A percentile compares a stretch with the other conserved stretches of the same genome.
Evolutionary conservation across 2,888 invertebrate genomes (phyloP).

Genomic region (Bedellia somnulentella): DNA sequence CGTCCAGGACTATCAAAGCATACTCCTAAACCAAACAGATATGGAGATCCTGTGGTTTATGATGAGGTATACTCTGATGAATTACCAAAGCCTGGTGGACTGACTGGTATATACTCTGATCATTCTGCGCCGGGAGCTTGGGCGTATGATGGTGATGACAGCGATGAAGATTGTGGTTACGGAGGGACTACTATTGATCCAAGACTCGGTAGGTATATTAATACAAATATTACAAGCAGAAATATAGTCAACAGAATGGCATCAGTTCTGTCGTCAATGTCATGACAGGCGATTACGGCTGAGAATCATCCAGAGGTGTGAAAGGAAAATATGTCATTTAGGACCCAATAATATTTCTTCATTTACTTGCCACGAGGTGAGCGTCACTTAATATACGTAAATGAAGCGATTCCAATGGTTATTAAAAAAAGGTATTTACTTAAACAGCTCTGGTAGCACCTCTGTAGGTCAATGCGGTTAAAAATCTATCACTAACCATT

Average conservation of each 20-base stretch:
- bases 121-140: conserved; percentile 17
- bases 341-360: no score
- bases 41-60: conserved; percentile 22
- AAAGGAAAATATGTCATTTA: no score
- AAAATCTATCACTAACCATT: no score
- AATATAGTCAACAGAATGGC: neutral
- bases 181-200: conserved; percentile 42
- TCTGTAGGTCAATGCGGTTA: no score
- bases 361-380: no score
- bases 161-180: conserved; percentile 17
- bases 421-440: no score
- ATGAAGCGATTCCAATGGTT: no score
- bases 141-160: conserved; percentile 21
- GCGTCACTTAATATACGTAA: no score
- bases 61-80: conserved; percentile 29
- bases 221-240: neutral
- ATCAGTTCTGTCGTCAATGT: neutral
- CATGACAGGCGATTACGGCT: no score
- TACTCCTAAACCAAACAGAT: conserved; percentile 17
- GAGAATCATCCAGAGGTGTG: no score
- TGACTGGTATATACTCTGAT: conserved; percentile 41
- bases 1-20: conserved; percentile 13
- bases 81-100: conserved; percentile 36
- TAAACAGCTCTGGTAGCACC: no score
- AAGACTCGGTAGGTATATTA: conserved; percentile 22